Base-by-base conservation (phyloP, 37 sponge, comb jelly and placozoan species). In the Lycopodina hypogea region DNA sequence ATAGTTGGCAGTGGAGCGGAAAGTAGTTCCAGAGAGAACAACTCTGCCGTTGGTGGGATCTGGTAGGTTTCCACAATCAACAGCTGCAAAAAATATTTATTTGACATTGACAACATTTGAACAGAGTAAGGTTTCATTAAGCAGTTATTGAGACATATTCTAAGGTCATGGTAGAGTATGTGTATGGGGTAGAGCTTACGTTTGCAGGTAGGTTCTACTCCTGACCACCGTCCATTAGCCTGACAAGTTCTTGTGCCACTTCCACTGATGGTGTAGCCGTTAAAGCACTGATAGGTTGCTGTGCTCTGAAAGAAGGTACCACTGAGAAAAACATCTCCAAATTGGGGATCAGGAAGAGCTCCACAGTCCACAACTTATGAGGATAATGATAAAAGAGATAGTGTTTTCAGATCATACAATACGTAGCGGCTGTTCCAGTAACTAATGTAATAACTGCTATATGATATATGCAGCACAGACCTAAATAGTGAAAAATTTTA, bases 141-240 rank as follows among this genome's bases (percentile, higher is more conserved):
- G 21, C n/a, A n/a, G n/a, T n/a, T n/a, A n/a, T n/a, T n/a, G n/a
- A n/a, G 17, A 19, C 55, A 19, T 35, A 37, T 37, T 14, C 11
- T 29, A n/a, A n/a, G n/a, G n/a, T n/a, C n/a, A n/a, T n/a, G n/a
- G n/a, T n/a, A n/a, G n/a, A n/a, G n/a, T n/a, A n/a, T n/a, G n/a
- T n/a, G n/a, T n/a, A n/a, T 56, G 56, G 11, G 60, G 18, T n/a
- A 58, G 26, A 41, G 37, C 86, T 78, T 67, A 90, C 91, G 63
- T 36, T 21, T 57, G 40, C 92, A 91, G 28, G 39, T 69, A 9
- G 92, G 84, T 32, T 30, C 71, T 12, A 6, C 36, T n/a, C 79
- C 92, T 62, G 67, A 60, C 92, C 92, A 91, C 11, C 11, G 21
- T 21, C 84, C 84, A 61, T 83, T 66, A 15, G 42, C 33, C 28